Percentiles rank a stretch among this genome's conserved stretches.
Conservation (phyloP, 2,113 vertebrate genomes). For the Callipepla californica region DNA sequence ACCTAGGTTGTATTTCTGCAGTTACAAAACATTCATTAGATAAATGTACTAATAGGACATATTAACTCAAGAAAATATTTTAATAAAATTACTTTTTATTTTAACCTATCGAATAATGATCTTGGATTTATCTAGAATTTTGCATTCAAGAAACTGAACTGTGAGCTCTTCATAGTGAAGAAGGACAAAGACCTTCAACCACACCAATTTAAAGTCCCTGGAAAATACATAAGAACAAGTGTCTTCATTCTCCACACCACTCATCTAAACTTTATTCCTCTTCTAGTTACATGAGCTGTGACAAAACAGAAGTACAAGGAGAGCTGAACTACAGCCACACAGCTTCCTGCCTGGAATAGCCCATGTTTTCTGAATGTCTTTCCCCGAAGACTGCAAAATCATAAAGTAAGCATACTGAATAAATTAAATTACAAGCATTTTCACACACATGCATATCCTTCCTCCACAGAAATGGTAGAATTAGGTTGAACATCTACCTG, state of each 20-base stretch:
- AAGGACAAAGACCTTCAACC: neutral
- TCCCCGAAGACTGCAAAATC: neutral
- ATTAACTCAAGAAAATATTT: neutral
- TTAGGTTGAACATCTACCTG: neutral
- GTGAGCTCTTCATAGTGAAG: neutral
- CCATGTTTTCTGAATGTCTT: neutral
- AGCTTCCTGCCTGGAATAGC: neutral
- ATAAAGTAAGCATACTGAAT: neutral
- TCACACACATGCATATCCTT: neutral
- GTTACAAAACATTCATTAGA: neutral
- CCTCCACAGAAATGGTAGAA: neutral
- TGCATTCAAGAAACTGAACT: neutral
- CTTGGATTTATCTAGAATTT: neutral
- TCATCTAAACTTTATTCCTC: neutral
- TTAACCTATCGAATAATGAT: neutral
- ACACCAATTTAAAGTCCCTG: neutral
- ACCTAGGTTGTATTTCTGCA: neutral
- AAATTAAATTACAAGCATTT: neutral
- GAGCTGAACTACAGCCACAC: neutral
- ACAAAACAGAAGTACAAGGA: neutral
- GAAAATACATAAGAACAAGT: neutral
- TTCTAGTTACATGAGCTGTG: neutral
- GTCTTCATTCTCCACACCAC: neutral
- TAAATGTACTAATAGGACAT: neutral
- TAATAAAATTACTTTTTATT: neutral